Evolutionary conservation across 2,888 invertebrate species (phyloP).

Genomic region (Zaprionus bogoriensis): DNA sequence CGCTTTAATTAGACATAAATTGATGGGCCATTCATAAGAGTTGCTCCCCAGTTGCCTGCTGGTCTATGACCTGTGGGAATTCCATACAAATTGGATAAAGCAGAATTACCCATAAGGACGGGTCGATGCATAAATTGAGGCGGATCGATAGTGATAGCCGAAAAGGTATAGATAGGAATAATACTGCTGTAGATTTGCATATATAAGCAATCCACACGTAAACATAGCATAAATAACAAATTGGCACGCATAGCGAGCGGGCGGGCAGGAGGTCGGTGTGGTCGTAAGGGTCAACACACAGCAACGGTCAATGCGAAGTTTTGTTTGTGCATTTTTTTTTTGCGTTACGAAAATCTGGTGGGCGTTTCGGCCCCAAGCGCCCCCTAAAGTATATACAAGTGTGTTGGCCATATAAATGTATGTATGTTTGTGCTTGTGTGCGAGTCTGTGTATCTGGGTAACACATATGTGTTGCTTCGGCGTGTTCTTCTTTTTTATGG

Average conservation of each 20-base stretch:
- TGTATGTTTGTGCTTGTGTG: conserved; percentile 4
- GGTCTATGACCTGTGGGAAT: background rate
- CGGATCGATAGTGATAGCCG: conserved; percentile 35
- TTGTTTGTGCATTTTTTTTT: conserved; percentile 12
- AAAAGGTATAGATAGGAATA: conserved; percentile 3
- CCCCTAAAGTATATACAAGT: conserved; percentile 6
- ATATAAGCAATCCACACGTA: conserved; percentile 74
- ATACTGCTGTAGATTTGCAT: conserved; percentile 61
- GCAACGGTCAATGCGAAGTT: conserved; percentile 46
- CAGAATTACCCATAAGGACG: conserved; percentile 10
- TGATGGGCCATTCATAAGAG: background rate
- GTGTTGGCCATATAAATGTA: background rate
- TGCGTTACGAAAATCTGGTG: conserved; percentile 38
- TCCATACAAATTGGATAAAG: background rate
- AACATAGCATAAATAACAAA: conserved; percentile 71
- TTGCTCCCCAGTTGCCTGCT: background rate
- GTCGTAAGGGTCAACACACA: conserved; percentile 32
- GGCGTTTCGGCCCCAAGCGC: conserved; percentile 18
- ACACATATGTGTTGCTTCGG: too few relatives aligned
- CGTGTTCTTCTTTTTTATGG: conserved; percentile 45
- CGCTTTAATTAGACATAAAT: background rate
- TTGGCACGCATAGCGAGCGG: conserved; percentile 26
- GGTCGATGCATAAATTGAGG: conserved; percentile 32
- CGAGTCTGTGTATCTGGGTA: conserved; percentile 14
- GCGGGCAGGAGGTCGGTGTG: background rate